These are phyloP conservation scores for Brachypteracias leptosomus DNA, from an alignment of 2,113 vertebrate species.

Conservation along the genomic window DNA sequence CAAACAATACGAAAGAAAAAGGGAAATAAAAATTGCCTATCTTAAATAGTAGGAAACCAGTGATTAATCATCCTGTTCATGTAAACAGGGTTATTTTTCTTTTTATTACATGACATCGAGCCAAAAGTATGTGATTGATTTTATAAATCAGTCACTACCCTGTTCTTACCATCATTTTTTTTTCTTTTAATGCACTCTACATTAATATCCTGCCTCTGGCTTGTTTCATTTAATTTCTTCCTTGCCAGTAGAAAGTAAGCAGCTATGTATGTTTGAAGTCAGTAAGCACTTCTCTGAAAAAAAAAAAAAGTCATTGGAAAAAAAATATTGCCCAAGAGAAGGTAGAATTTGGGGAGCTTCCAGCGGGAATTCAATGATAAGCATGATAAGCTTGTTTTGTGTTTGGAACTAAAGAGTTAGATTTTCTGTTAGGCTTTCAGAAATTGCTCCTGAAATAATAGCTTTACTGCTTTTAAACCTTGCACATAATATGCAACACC, in stretches of 20 bases:
- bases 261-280: neutral
- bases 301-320: neutral
- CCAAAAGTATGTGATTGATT: constrained; percentile 51
- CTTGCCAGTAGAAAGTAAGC: constrained; percentile 26
- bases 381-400: constrained; percentile 10
- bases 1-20: neutral
- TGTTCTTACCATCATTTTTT: constrained; percentile 5
- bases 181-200: constrained; percentile 60
- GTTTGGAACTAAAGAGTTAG: constrained; percentile 14
- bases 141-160: constrained; percentile 49
- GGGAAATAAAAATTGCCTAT: neutral
- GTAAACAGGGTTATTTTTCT: constrained; percentile 64
- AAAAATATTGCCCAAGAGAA: neutral
- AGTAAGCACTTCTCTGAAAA: neutral
- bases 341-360: neutral
- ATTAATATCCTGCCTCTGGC: constrained; percentile 58
- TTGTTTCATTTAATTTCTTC: constrained; percentile 57
- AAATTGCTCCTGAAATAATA: constrained; percentile 45
- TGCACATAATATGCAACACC: constrained; percentile 29
- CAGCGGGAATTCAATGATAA: constrained; percentile 23
- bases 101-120: constrained; percentile 47
- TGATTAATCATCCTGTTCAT: constrained; percentile 61
- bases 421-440: constrained; percentile 52
- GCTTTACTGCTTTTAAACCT: constrained; percentile 29
- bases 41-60: constrained; percentile 19